Base-by-base conservation (phyloP, 2,888 invertebrate genomes). In the Drosophila barbarae region DNA sequence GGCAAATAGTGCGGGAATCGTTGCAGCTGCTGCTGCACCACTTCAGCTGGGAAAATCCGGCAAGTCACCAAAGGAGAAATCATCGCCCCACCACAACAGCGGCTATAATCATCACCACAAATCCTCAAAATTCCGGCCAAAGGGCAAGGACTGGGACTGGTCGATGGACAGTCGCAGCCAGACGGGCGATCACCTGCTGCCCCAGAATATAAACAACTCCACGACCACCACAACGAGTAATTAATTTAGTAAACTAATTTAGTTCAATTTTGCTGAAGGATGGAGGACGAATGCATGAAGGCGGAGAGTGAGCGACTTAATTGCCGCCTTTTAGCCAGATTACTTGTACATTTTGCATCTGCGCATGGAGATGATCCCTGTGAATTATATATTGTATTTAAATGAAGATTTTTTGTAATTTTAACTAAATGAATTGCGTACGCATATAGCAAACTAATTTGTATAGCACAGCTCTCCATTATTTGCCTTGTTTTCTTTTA, bases 91-190 rank as follows among this genome's bases (percentile, higher is more conserved):
- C 59, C 73, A 72, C 51, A 60, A 60, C 42, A 54, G 73, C 34
- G 77, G 73, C 34, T 74, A 76, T 10, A 53, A 42, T 42, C 52
- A 42, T 35, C 64, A 90, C 82, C 91, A 91, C 71, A 91, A 92
- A 77, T 92, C 92, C 65, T 90, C 90, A 10, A 93, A 93, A 87
- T 93, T 93, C 89, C 91, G 93, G 70, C 93, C 93, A 5, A 94
- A 94, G 84, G 93, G 93, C 63, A 94, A 94, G 86, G 93, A 93
- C 82, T 94, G 93, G 93, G 92, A 93, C 86, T 93, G 93, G 93
- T 88, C 89, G 8, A 72, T 86, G 74, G 90, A 89, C 59, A 88
- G 87, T 60, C 84, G 81, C 68, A 86, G 86, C 55, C 79, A 76
- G 41, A 69, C 86, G 26, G 83, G 85, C 44, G 85, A 82, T 5